A percentile compares a stretch with the other conserved stretches of the same genome.
Evolutionary conservation across 2,888 invertebrate genomes (phyloP).

Genomic region (Neoascia interrupta): DNA sequence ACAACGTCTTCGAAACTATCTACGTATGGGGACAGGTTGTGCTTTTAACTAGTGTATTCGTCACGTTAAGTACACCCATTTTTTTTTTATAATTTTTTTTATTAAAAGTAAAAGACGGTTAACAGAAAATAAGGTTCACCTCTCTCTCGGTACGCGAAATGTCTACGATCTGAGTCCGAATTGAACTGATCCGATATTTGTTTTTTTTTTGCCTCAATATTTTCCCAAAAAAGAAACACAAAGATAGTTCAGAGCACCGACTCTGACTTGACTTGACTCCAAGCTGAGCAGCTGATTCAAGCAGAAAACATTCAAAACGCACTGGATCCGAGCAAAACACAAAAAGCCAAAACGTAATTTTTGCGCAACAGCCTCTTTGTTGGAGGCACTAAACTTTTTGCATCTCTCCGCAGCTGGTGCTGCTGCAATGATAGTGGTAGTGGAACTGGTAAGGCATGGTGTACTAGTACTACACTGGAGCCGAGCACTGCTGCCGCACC

Average conservation of each 20-base stretch:
- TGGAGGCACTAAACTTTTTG: conserved; percentile 39
- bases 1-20: conserved; percentile 37
- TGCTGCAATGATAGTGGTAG: conserved; percentile 28
- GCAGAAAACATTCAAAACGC: conserved; percentile 38
- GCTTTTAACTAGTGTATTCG: conserved; percentile 48
- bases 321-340: conserved; percentile 17
- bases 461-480: conserved; percentile 18
- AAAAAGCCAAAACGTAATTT: conserved; percentile 19
- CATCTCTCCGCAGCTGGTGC: conserved; percentile 40
- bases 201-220: conserved; percentile 49
- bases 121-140: conserved; percentile 24
- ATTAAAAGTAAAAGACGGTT: not conserved
- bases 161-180: conserved; percentile 59
- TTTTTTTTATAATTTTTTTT: too few species aligned
- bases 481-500: conserved; percentile 2
- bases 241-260: not conserved
- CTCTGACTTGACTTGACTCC: conserved; percentile 16
- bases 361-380: conserved; percentile 54
- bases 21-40: conserved; percentile 35
- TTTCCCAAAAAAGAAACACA: too few species aligned
- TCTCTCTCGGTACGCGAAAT: conserved; percentile 42
- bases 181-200: conserved; percentile 57
- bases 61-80: conserved; percentile 53
- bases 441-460: conserved; percentile 29
- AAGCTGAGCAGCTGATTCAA: conserved; percentile 51